Evolutionary conservation across 1,140 invertebrate genomes (phyloP), one percentile per base, ranked within the genome.

Genomic region (Artemia franciscana): DNA sequence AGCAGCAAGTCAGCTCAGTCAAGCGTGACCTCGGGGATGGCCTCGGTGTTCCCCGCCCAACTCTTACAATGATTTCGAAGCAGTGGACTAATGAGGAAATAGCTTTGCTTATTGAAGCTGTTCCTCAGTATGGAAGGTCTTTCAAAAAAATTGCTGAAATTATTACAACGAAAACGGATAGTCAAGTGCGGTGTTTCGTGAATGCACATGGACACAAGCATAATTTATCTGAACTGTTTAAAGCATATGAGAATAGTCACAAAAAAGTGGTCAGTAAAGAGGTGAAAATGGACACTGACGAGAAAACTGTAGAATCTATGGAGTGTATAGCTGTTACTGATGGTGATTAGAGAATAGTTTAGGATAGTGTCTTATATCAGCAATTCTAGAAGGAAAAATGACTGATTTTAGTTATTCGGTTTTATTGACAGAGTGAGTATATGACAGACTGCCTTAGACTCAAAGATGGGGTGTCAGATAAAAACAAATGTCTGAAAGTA

Each of bases 111-210:
- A 64, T 66, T 66, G 2, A 66, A 81, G 80, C 79, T 62, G 83
- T 96, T 28, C 78, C 89, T 57, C 91, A 91, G 73, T 95, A 91
- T 75, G 93, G 93, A 67, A 93, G 91, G 76, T 86, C 96, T 73
- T 96, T 93, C 75, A 84, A 88, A 73, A 88, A 88, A 24, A 95
- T 97, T 65, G 89, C 92, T 15, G 91, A 96, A 73, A 83, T 92
- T 4, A 83, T 97, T 64, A 88, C 89, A 60, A 96, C 91, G 24
- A 97, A 97, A 76, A 92, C 86, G 3, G 91, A 95, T 73, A 81
- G 83, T 28, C 91, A 96, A 72, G 78, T 96, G 18, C 81, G 87
- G 62, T 84, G 82, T 26, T 97, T 96, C 75, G 94, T 86, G 72
- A 79, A 87, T 0, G 92, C 88, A 68, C 90, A 95, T 74, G 79